These are phyloP conservation scores for Gadopsis marmoratus DNA, from an alignment of 2,797 vertebrate genomes.

Conservation along the genomic window DNA sequence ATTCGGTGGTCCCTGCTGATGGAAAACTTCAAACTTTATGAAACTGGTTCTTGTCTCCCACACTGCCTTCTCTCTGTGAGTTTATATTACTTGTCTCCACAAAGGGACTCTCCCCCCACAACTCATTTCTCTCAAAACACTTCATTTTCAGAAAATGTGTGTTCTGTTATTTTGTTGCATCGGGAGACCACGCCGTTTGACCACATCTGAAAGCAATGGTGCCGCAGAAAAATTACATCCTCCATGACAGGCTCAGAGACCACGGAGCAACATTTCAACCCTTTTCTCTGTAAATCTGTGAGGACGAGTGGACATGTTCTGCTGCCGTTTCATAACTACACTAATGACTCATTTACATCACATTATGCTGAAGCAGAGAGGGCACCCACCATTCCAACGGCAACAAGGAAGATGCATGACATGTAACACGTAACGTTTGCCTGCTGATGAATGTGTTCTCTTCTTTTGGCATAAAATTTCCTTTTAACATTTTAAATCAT, in stretches of 20 bases:
- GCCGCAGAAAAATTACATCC: conserved; percentile 77
- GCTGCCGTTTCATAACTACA: conserved; percentile 48
- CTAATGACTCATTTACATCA: conserved; percentile 37
- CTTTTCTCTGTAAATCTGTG: conserved; percentile 44
- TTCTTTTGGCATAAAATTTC: not conserved
- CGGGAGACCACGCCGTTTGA: conserved; percentile 65
- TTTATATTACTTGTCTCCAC: conserved; percentile 81
- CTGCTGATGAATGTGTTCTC: conserved; percentile 14
- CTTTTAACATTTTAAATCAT: conserved; percentile 1
- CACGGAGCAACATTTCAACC: conserved; percentile 46
- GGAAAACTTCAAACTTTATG: conserved; percentile 79
- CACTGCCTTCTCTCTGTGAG: conserved; percentile 80
- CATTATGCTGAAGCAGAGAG: conserved; percentile 6
- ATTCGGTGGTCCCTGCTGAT: conserved; percentile 78
- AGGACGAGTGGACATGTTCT: conserved; percentile 52
- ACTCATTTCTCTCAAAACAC: conserved; percentile 87
- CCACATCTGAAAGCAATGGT: conserved; percentile 80
- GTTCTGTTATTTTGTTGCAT: conserved; percentile 52
- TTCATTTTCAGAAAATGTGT: conserved; percentile 82
- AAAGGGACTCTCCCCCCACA: conserved; percentile 79
- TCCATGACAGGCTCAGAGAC: conserved; percentile 55
- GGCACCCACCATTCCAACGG: conserved; percentile 23
- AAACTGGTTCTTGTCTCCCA: conserved; percentile 83
- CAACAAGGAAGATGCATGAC: conserved; percentile 7
- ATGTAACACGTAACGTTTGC: conserved; percentile 3